A percentile compares a stretch with the other conserved stretches of the same genome.
Evolutionary conservation across 2,113 vertebrate species (phyloP).

Genomic region (Phaethon lepturus): DNA sequence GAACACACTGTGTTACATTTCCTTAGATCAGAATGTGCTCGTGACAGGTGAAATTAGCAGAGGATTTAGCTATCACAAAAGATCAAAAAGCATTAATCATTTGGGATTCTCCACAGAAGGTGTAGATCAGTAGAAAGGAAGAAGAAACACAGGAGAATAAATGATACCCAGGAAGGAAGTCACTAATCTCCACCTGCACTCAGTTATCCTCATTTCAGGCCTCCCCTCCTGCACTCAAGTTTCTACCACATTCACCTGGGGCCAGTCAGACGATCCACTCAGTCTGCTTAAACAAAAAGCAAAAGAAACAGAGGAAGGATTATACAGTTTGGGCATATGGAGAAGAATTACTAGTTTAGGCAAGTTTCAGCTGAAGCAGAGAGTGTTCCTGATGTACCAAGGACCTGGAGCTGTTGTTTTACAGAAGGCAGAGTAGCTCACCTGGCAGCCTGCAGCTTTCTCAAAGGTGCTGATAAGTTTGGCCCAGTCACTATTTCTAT

Average conservation of each 20-base stretch:
- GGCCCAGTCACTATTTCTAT: neutral
- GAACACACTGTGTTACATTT: neutral
- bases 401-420: neutral
- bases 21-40: neutral
- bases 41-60: neutral
- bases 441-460: neutral
- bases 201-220: neutral
- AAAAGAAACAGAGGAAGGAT: neutral
- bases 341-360: neutral
- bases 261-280: neutral
- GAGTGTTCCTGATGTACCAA: neutral
- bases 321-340: neutral
- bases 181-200: neutral
- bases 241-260: neutral
- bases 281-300: neutral
- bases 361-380: neutral
- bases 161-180: neutral
- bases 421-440: neutral
- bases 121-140: neutral
- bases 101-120: neutral
- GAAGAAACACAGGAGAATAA: neutral
- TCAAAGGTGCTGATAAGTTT: neutral
- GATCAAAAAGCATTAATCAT: neutral
- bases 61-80: neutral
- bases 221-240: rapidly evolving